phyloP scores from a whole-genome alignment of 2,888 invertebrate species.

The Drosophila falleni region DNA sequence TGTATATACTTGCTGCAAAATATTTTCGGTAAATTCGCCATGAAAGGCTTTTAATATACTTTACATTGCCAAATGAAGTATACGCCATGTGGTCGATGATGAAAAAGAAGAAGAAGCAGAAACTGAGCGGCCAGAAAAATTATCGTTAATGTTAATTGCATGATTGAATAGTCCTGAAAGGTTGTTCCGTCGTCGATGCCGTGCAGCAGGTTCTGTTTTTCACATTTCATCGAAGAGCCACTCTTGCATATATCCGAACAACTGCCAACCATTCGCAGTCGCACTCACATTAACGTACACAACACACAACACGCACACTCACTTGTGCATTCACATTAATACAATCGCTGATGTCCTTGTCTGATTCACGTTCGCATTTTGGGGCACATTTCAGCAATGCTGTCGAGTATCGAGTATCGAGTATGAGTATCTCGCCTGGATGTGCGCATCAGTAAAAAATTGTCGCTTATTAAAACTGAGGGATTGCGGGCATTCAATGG shows the following conservation, averaged over 20 bases:
- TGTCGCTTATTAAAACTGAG: slow-evolving; percentile 39
- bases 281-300: slow-evolving; percentile 1
- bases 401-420: slow-evolving; percentile 31
- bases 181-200: slow-evolving; percentile 28
- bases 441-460: slow-evolving; percentile 25
- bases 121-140: slow-evolving; percentile 46
- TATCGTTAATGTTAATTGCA: slow-evolving; percentile 78
- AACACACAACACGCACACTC: slow-evolving; percentile 1
- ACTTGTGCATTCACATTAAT: slow-evolving; percentile 19
- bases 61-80: slow-evolving; percentile 30
- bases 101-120: slow-evolving; percentile 7
- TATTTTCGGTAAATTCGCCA: slow-evolving; percentile 27
- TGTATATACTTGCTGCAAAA: slow-evolving; percentile 29
- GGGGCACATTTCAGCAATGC: slow-evolving; percentile 25
- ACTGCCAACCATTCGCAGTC: slow-evolving; percentile 36
- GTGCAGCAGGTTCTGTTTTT: slow-evolving; percentile 29
- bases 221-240: slow-evolving; percentile 35
- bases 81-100: slow-evolving; percentile 26
- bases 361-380: slow-evolving; percentile 30
- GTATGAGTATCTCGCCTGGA: slow-evolving; percentile 6
- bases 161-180: slow-evolving; percentile 68
- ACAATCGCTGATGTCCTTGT: slow-evolving; percentile 42
- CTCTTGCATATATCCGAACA: slow-evolving; percentile 41
- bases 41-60: slow-evolving; percentile 33
- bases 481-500: slow-evolving; percentile 14